Conservation (phyloP, 2,113 vertebrate genomes). For the Piprites chloris region DNA sequence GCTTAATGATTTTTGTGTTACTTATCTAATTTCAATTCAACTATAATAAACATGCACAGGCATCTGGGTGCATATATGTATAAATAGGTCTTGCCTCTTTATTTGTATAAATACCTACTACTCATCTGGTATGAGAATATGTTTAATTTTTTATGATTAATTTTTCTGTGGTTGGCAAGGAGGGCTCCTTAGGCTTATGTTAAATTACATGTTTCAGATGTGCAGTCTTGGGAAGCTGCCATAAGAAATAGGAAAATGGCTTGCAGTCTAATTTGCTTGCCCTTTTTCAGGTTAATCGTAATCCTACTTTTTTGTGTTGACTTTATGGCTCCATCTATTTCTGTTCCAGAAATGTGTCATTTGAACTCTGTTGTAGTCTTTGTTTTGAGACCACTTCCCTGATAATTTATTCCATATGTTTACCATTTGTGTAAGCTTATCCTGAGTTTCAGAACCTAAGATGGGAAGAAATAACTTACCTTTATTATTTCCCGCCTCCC, state of each 20-base stretch:
- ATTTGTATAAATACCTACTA: constrained; percentile 31
- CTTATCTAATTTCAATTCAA: constrained; percentile 23
- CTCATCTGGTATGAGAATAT: constrained; percentile 5
- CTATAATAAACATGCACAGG: neutral
- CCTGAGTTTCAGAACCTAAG: neutral
- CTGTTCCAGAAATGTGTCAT: constrained; percentile 34
- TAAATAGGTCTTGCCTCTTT: constrained; percentile 21
- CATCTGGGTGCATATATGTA: neutral
- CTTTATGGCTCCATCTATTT: constrained; percentile 50
- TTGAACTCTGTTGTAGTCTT: constrained; percentile 50
- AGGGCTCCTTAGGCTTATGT: neutral
- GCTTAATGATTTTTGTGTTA: constrained; percentile 14
- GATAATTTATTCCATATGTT: constrained; percentile 61
- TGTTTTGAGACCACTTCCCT: constrained; percentile 47
- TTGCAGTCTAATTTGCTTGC: constrained; percentile 32
- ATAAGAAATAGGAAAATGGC: constrained; percentile 11
- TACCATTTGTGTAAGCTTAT: constrained; percentile 10
- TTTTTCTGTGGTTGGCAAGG: constrained; percentile 19
- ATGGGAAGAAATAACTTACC: constrained; percentile 16
- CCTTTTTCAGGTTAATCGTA: constrained; percentile 53
- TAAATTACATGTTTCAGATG: constrained; percentile 34
- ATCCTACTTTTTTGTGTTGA: constrained; percentile 38
- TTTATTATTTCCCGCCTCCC: neutral
- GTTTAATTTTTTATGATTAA: constrained; percentile 33
- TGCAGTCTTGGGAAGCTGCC: constrained; percentile 33